These are phyloP conservation scores for Sialis fuliginosa DNA, from an alignment of 2,888 invertebrate genomes.

Conservation along the genomic window DNA sequence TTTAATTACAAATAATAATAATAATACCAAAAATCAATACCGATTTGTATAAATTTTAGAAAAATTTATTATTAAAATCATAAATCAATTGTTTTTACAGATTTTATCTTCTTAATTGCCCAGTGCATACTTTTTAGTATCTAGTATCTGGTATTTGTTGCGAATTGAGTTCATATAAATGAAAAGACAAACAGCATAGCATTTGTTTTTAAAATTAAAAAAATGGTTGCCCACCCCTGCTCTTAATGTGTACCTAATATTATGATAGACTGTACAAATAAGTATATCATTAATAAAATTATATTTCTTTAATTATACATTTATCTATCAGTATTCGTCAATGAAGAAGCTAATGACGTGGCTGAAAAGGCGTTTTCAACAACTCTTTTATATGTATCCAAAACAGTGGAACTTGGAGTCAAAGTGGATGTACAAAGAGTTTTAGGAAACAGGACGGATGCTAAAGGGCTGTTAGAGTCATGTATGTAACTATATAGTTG, in stretches of 20 bases:
- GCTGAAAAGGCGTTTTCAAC: constrained; percentile 55
- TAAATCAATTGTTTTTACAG: too few relatives aligned
- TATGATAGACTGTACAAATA: background rate
- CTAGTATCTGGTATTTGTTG: too few relatives aligned
- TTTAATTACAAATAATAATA: too few relatives aligned
- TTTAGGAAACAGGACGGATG: constrained; percentile 53
- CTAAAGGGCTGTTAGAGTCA: constrained; percentile 48
- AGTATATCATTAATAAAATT: background rate
- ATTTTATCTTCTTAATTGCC: too few relatives aligned
- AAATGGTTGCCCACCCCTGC: too few relatives aligned
- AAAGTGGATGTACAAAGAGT: constrained; percentile 42
- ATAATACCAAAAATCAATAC: too few relatives aligned
- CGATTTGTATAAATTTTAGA: background rate
- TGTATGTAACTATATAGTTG: constrained; percentile 29
- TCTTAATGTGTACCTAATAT: background rate
- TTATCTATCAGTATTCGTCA: constrained; percentile 42
- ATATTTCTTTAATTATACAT: background rate
- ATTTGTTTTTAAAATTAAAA: background rate
- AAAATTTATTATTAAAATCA: constrained; percentile 6
- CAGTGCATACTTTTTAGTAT: too few relatives aligned
- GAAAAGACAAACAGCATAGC: background rate
- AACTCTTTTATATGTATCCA: constrained; percentile 48
- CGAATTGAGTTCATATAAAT: background rate
- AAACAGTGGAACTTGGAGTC: constrained; percentile 47
- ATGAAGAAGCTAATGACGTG: constrained; percentile 53